Conservation (phyloP, 2,797 vertebrate species). For the Hydrolagus colliei region DNA sequence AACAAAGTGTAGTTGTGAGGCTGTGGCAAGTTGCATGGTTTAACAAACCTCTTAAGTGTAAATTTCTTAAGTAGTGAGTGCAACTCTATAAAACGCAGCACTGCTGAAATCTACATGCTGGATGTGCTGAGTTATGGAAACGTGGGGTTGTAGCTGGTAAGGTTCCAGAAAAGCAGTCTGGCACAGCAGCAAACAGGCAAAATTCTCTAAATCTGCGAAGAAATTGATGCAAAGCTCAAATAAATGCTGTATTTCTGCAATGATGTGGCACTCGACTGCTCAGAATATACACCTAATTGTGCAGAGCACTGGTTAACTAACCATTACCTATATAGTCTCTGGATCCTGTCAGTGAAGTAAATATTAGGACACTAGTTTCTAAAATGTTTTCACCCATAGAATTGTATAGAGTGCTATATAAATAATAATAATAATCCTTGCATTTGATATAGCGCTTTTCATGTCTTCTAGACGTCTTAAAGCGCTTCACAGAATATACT, state of each 20-base stretch:
- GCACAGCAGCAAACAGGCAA: background rate
- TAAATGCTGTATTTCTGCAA: background rate
- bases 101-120: background rate
- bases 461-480: too few relatives aligned
- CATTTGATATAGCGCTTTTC: too few relatives aligned
- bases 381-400: background rate
- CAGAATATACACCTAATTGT: background rate
- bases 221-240: background rate
- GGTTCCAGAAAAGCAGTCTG: background rate
- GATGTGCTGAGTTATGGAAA: background rate
- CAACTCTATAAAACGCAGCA: background rate
- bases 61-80: background rate
- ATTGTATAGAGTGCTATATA: too few relatives aligned
- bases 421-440: too few relatives aligned
- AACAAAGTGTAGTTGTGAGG: background rate
- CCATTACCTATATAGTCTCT: too few relatives aligned
- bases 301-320: too few relatives aligned
- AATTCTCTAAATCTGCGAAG: background rate
- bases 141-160: background rate
- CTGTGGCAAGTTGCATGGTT: background rate
- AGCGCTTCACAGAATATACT: too few relatives aligned
- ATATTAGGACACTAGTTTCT: background rate
- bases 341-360: background rate
- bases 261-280: background rate
- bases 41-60: background rate